Conservation (phyloP, 2,113 vertebrate species). For the Pseudorectes ferrugineus region DNA sequence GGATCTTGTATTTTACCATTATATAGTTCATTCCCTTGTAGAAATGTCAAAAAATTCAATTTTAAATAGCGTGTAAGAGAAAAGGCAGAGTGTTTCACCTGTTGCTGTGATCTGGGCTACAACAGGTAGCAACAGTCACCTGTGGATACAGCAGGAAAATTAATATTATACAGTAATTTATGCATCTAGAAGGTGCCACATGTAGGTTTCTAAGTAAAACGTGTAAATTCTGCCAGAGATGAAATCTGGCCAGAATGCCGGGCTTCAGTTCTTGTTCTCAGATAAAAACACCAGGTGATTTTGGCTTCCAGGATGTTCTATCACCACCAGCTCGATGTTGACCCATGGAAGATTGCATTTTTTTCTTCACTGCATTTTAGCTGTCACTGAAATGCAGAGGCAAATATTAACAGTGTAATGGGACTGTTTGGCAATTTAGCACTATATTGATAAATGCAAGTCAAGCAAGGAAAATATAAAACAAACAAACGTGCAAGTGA, state of each 20-base stretch:
- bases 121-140: background rate
- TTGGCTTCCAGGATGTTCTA: background rate
- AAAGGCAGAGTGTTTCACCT: background rate
- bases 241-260: background rate
- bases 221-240: background rate
- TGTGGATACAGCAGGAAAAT: background rate
- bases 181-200: background rate
- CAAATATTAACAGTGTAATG: conserved; percentile 12
- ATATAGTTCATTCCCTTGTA: background rate
- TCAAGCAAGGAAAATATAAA: conserved; percentile 11
- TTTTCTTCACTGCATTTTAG: background rate
- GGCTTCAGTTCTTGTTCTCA: background rate
- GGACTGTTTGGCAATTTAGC: background rate
- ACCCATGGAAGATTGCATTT: background rate
- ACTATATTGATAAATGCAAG: background rate
- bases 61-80: background rate
- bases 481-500: background rate
- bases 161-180: background rate
- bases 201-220: background rate
- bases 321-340: background rate
- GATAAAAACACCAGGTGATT: background rate
- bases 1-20: background rate
- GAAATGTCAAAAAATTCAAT: background rate
- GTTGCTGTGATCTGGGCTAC: background rate
- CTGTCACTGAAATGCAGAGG: background rate